These are phyloP conservation scores for Trichoplusia ni DNA, from an alignment of 1,140 invertebrate genomes.

Conservation along the genomic window DNA sequence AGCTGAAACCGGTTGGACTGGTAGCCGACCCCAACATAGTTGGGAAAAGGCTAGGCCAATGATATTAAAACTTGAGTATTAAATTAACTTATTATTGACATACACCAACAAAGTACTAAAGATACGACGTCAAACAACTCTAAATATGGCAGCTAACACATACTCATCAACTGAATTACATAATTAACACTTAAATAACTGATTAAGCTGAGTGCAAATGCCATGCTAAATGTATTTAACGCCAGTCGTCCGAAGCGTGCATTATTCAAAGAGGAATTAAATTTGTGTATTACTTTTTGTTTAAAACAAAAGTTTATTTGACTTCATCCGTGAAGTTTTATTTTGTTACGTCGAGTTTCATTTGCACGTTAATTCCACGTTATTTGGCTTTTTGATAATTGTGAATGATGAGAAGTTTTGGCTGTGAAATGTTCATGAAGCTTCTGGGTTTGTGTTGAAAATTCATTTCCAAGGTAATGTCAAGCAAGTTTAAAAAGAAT, in stretches of 20 bases:
- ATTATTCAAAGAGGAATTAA: neutral
- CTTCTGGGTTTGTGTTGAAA: neutral
- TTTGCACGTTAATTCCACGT: neutral
- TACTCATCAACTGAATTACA: neutral
- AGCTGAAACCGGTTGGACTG: too few relatives aligned
- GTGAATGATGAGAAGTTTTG: neutral
- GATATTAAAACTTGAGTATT: too few relatives aligned
- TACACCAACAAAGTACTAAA: too few relatives aligned
- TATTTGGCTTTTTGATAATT: neutral
- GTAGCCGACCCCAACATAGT: too few relatives aligned
- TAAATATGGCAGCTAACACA: neutral
- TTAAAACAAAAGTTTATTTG: neutral
- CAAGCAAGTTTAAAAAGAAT: too few relatives aligned
- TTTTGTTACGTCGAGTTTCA: neutral
- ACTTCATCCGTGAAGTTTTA: constrained; percentile 4
- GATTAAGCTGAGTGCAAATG: neutral
- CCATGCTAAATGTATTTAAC: neutral
- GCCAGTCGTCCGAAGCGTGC: neutral
- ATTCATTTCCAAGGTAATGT: neutral
- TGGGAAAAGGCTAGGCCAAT: too few relatives aligned
- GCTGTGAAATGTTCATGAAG: neutral
- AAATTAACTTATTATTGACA: too few relatives aligned
- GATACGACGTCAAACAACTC: too few relatives aligned
- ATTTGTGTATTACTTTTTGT: constrained; percentile 7
- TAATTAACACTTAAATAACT: neutral